Conservation (phyloP, 2,113 vertebrate genomes). For the Saccopteryx bilineata region DNA sequence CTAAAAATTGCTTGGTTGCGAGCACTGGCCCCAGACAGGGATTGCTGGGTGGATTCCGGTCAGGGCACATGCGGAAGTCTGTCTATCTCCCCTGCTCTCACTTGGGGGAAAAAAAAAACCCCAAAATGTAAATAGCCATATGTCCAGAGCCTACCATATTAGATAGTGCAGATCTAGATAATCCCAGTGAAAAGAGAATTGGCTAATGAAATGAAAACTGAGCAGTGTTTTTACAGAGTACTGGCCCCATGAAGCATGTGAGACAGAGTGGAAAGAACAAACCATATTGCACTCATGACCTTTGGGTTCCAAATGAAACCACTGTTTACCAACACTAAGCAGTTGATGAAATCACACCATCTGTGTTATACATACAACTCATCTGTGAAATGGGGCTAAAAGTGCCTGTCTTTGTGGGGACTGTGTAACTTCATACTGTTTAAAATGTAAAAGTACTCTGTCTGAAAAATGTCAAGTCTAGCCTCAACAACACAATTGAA, state of each 20-base stretch:
- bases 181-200: background rate
- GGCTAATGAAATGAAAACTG: slow-evolving; percentile 38
- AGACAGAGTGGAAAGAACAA: background rate
- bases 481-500: background rate
- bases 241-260: background rate
- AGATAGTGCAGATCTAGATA: background rate
- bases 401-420: background rate
- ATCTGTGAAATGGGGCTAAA: background rate
- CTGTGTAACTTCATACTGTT: background rate
- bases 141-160: background rate
- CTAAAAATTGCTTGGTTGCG: too few relatives aligned
- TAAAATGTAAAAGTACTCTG: background rate
- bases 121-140: background rate
- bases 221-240: background rate
- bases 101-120: too few relatives aligned
- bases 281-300: background rate
- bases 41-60: too few relatives aligned
- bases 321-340: background rate
- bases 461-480: slow-evolving; percentile 30
- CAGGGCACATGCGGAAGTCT: too few relatives aligned
- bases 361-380: background rate
- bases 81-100: too few relatives aligned
- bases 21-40: too few relatives aligned
- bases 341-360: background rate
- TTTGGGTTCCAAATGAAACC: background rate